A percentile compares a stretch with the other conserved stretches of the same genome.
These are phyloP conservation scores for Coregonus suidteri DNA, from an alignment of 2,797 vertebrate genomes.

Conservation along the genomic window DNA sequence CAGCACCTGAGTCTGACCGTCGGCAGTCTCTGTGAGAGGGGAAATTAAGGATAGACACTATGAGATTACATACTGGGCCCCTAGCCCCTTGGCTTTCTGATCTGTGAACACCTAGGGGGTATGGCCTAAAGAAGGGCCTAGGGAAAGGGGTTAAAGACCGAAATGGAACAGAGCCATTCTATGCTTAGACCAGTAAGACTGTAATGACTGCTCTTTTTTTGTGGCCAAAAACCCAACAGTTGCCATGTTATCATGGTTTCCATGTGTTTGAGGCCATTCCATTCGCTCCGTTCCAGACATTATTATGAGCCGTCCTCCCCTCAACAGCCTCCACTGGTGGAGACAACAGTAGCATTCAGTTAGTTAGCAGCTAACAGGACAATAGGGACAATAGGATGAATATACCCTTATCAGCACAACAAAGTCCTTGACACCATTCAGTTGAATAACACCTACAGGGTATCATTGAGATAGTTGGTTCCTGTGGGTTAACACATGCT, in stretches of 20 bases:
- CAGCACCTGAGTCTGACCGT: constrained; percentile 88
- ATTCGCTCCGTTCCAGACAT: too few relatives aligned
- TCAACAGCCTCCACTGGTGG: too few relatives aligned
- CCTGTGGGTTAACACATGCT: constrained; percentile 2
- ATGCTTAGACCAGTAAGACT: too few relatives aligned
- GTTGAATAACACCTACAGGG: background rate
- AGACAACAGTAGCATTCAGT: too few relatives aligned
- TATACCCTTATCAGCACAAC: background rate
- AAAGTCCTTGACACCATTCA: background rate
- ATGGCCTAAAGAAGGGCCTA: background rate
- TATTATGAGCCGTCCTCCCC: too few relatives aligned
- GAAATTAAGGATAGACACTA: background rate
- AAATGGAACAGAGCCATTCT: background rate
- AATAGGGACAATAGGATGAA: background rate
- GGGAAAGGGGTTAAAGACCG: background rate
- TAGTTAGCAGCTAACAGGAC: too few relatives aligned
- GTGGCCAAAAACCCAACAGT: too few relatives aligned
- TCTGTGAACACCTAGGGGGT: background rate
- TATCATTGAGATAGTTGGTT: background rate
- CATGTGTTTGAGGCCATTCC: too few relatives aligned
- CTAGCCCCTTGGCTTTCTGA: background rate
- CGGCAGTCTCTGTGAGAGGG: constrained; percentile 79
- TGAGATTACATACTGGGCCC: background rate
- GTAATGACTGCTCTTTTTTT: too few relatives aligned
- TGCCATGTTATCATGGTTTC: too few relatives aligned